Evolutionary conservation across 2,888 invertebrate genomes (phyloP).

Genomic region (Phyto melanocephala): DNA sequence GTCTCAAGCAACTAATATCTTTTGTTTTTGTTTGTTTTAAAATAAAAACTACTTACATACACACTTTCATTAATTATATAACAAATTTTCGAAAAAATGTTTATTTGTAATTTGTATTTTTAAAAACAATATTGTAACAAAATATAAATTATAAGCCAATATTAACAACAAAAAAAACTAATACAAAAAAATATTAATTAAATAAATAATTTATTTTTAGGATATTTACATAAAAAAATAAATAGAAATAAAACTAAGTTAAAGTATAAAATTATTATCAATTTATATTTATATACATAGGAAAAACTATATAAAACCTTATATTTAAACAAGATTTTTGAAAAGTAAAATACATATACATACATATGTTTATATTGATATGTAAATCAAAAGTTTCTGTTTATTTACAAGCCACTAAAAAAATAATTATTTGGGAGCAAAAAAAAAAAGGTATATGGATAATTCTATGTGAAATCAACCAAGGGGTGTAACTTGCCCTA

Average conservation of each 20-base stretch:
- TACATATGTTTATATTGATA: not conserved
- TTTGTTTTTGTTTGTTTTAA: not conserved
- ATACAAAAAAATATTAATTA: not conserved
- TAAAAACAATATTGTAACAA: not conserved
- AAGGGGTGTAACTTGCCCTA: too few relatives aligned
- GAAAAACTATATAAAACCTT: conserved; percentile 10
- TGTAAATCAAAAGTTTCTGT: not conserved
- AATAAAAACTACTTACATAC: not conserved
- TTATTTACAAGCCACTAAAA: conserved; percentile 41
- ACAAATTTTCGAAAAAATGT: not conserved
- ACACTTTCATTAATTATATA: not conserved
- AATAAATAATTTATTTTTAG: conserved; percentile 37
- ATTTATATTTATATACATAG: conserved; percentile 2
- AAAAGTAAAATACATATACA: not conserved
- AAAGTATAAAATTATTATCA: conserved; percentile 23
- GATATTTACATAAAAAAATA: conserved; percentile 40
- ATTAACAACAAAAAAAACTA: not conserved
- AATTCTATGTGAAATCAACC: too few relatives aligned
- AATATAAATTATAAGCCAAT: conserved; percentile 7
- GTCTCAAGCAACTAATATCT: conserved; percentile 22
- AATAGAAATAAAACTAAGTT: not conserved
- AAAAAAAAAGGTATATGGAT: too few relatives aligned
- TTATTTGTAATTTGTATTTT: conserved; percentile 22
- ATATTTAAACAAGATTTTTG: not conserved
- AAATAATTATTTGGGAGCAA: conserved; percentile 38